Percentiles rank a stretch among this genome's conserved stretches.
Conservation (phyloP, 2,113 vertebrate species). For the Phylloscopus trochiloides region DNA sequence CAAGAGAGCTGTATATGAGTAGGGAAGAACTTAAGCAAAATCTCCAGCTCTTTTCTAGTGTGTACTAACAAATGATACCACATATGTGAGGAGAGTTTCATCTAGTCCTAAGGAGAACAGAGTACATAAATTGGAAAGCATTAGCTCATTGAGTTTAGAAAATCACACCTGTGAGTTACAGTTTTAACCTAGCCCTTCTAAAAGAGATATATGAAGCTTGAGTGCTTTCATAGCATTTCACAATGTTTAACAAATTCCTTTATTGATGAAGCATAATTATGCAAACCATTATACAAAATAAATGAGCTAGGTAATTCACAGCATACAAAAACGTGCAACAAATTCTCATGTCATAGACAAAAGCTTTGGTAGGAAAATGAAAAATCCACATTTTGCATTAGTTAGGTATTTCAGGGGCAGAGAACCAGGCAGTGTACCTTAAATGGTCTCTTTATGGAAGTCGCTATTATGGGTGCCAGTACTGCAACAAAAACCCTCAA, state of each 20-base stretch:
- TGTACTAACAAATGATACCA: background rate
- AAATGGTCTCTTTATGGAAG: background rate
- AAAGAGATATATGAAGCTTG: background rate
- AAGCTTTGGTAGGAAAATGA: background rate
- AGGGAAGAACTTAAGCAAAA: background rate
- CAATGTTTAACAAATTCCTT: background rate
- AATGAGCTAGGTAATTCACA: background rate
- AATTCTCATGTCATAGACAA: background rate
- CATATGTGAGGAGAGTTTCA: background rate
- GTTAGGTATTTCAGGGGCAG: background rate
- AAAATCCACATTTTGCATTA: background rate
- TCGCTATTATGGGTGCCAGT: accelerated
- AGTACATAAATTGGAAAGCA: background rate
- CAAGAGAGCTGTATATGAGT: accelerated
- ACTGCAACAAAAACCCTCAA: background rate
- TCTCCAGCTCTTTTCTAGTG: background rate
- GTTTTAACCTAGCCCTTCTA: background rate
- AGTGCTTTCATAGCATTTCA: background rate
- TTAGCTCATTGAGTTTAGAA: background rate
- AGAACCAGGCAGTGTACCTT: accelerated
- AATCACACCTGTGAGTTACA: background rate
- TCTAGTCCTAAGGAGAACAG: background rate
- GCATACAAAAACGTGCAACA: background rate
- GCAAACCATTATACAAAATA: background rate
- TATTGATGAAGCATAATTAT: background rate